phyloP scores from a whole-genome alignment of 2,113 vertebrate species.

The Solenodon paradoxus region DNA sequence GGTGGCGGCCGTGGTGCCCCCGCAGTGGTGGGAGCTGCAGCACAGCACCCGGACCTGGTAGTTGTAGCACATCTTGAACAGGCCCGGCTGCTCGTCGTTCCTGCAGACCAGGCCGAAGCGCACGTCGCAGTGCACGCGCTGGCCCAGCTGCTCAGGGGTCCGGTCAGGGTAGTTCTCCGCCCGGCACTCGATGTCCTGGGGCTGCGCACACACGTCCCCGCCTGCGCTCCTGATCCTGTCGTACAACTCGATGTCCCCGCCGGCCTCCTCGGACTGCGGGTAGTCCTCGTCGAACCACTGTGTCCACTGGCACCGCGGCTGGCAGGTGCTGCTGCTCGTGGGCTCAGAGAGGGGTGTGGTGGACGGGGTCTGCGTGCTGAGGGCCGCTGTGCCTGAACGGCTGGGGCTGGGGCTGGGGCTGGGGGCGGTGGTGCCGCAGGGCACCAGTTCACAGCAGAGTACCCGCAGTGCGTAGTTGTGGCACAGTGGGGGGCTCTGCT shows the following conservation, averaged over 20 bases:
- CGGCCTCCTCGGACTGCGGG: constrained; percentile 65
- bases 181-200: constrained; percentile 79
- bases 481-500: constrained; percentile 73
- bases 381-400: no score
- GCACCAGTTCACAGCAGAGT: constrained; percentile 74
- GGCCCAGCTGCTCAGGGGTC: constrained; percentile 62
- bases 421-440: constrained; percentile 59
- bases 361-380: rapidly evolving
- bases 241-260: constrained; percentile 80
- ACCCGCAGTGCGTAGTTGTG: constrained; percentile 81
- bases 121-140: constrained; percentile 73
- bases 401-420: rapidly evolving
- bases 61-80: constrained; percentile 78
- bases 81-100: constrained; percentile 76
- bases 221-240: constrained; percentile 63
- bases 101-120: constrained; percentile 75
- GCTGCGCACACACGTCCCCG: constrained; percentile 68
- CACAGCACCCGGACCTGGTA: constrained; percentile 78
- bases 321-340: constrained; percentile 42
- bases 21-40: constrained; percentile 70
- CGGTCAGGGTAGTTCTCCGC: constrained; percentile 67
- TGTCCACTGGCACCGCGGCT: constrained; percentile 77
- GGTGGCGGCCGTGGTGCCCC: rapidly evolving
- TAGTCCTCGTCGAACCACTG: constrained; percentile 80
- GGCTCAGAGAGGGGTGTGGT: background rate